phyloP scores from a whole-genome alignment of 2,888 invertebrate genomes.

The Parnassius orleans region DNA sequence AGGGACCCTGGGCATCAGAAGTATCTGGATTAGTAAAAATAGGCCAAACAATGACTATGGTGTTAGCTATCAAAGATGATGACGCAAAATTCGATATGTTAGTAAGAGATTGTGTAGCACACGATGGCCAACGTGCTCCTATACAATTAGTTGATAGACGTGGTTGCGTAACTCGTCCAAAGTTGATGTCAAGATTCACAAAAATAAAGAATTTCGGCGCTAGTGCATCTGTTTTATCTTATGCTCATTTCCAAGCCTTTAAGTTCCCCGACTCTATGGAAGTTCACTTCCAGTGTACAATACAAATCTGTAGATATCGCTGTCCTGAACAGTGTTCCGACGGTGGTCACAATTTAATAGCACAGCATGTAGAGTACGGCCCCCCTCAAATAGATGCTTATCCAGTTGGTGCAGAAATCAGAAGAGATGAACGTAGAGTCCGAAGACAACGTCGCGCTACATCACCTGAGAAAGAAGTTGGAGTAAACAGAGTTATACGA shows the following conservation, averaged over 20 bases:
- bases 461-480: conserved; percentile 89
- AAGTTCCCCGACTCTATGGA: conserved; percentile 98
- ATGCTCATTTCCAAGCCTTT: conserved; percentile 97
- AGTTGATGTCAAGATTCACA: conserved; percentile 95
- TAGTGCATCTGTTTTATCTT: conserved; percentile 93
- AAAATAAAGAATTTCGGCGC: conserved; percentile 98
- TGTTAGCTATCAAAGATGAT: conserved; percentile 95
- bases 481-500: conserved; percentile 92
- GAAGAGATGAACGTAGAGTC: conserved; percentile 87
- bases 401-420: conserved; percentile 83
- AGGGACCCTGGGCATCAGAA: conserved; percentile 97
- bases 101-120: conserved; percentile 95
- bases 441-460: conserved; percentile 83
- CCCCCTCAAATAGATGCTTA: conserved; percentile 82
- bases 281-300: conserved; percentile 97
- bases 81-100: conserved; percentile 98
- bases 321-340: conserved; percentile 96
- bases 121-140: conserved; percentile 95
- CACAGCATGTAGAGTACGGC: conserved; percentile 85
- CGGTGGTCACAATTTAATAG: conserved; percentile 70
- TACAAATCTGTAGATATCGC: conserved; percentile 95
- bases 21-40: conserved; percentile 96
- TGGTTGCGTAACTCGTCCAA: conserved; percentile 95
- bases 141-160: conserved; percentile 96
- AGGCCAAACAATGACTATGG: conserved; percentile 98